Base-by-base conservation (phyloP, 1,140 invertebrate genomes). In the Drosophila serrata region DNA sequence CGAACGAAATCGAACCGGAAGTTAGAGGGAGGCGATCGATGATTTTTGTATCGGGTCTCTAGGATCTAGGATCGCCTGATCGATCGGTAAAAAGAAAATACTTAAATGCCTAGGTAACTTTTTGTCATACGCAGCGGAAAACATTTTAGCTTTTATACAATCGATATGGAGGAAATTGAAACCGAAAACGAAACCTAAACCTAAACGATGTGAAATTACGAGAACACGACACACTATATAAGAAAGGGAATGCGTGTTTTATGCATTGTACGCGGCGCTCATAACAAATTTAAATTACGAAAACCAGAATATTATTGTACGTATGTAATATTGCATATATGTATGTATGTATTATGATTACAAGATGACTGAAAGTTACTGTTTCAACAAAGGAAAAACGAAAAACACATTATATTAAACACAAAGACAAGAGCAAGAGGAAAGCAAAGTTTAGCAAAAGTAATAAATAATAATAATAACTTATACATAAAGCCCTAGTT, bases 351-450 rank as follows among this genome's bases (percentile, higher is more conserved):
- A 88, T 87, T 87, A 87, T 88, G 70, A 82, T 88, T 88, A 88
- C 80, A 87, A 85, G 81, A 88, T 79, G 85, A 88, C 85, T 88
- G 85, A 90, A 88, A 85, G 85, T 88, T 88, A 88, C 85, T 88
- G 85, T 87, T 87, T 87, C 85, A 88, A 90, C 74, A 76, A 74
- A 27, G 15, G 19, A 55, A 56, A 56, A 82, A 79, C 51, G 43
- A 68, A 74, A 74, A 63, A 65, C 37, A 68, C 19, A 42, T 46
- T 51, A 61, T 48, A 43, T 35, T 53, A 53, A 53, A 53, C 49
- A 22, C 37, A 37, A 37, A 39, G 49, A 55, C 22, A 45, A 57
- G 22, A 57, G 22, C 39, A 39, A 82, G 75, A 70, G 48, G 29
- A 76, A 63, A 72, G 37, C 24, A 64, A 73, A 51, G 69, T 74